Base-by-base conservation (phyloP, 2,888 invertebrate species). In the Apomyelois bistriatella region DNA sequence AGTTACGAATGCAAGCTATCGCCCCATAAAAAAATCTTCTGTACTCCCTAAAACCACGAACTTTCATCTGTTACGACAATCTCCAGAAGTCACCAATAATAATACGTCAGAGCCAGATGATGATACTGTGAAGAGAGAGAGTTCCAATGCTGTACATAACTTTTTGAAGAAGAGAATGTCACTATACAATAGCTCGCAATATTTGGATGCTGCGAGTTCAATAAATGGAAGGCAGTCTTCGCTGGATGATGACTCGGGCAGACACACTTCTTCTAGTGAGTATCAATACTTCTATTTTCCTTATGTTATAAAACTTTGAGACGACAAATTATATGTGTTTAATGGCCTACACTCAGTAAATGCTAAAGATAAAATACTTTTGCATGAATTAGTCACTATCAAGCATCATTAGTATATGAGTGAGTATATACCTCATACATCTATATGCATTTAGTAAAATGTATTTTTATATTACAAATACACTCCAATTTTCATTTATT, bases 211-310 rank as follows among this genome's bases (percentile, higher is more conserved):
- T 7, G 64, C 69, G 1, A 30, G 42, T 16, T 55, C 48, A 8
- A 56, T 56, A 4, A 62, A 59, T 28, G 59, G 55, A 8, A 58
- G 56, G 32, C 42, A 48, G 6, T 62, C 64, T 0, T 53, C 59
- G 1, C 68, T 65, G 36, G 74, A 63, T 13, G 72, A 72, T n/a
- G 79, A 78, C 53, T 83, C 85, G 0, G 75, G 76, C 9, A 63
- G 68, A 47, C 75, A 70, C 22, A 79, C 83, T 13, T 68, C 65
- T 3, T 78, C 79, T 13, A 83, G 86, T 87, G 57, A 77, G 81
- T 73, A 51, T 4, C 43, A n/a, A 9, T 9, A 16, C 13, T 38
- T 13, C 2, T 5, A 35, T 35, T 10, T 10, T 35, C 35, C 6
- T 35, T 35, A 22, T 22, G 22, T 5, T n/a, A n/a, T n/a, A n/a